Evolutionary conservation across 2,797 vertebrate genomes (phyloP).

Genomic region (Pseudocheirus occidentalis): DNA sequence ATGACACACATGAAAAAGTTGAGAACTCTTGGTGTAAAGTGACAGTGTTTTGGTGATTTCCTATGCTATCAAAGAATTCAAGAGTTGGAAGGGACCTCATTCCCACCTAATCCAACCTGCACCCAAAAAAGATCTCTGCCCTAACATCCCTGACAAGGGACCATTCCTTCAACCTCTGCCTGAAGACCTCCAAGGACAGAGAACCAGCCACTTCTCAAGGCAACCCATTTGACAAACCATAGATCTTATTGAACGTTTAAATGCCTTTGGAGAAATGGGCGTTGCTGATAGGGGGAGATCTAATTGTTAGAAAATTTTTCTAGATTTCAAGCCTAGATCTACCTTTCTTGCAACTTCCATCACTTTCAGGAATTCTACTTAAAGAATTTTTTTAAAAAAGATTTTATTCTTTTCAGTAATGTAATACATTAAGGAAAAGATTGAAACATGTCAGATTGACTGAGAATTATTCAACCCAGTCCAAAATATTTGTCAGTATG

Average conservation of each 20-base stretch:
- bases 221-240: no score
- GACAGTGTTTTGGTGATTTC: neutral
- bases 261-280: no score
- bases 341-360: neutral
- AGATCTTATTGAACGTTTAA: no score
- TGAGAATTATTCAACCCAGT: neutral
- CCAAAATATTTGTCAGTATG: constrained; percentile 3
- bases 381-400: neutral
- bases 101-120: neutral
- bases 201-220: neutral
- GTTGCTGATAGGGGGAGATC: neutral
- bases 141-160: neutral
- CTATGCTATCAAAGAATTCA: neutral
- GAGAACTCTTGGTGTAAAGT: neutral
- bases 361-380: neutral
- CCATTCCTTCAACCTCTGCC: neutral
- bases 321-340: neutral
- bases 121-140: neutral
- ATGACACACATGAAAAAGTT: neutral
- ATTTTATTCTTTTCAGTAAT: neutral
- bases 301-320: neutral
- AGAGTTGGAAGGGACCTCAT: neutral
- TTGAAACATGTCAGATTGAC: constrained; percentile 6
- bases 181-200: neutral
- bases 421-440: neutral